Evolutionary conservation across 2,113 vertebrate species (phyloP), one percentile per base, ranked within the genome.

Genomic region (Callospermophilus lateralis): DNA sequence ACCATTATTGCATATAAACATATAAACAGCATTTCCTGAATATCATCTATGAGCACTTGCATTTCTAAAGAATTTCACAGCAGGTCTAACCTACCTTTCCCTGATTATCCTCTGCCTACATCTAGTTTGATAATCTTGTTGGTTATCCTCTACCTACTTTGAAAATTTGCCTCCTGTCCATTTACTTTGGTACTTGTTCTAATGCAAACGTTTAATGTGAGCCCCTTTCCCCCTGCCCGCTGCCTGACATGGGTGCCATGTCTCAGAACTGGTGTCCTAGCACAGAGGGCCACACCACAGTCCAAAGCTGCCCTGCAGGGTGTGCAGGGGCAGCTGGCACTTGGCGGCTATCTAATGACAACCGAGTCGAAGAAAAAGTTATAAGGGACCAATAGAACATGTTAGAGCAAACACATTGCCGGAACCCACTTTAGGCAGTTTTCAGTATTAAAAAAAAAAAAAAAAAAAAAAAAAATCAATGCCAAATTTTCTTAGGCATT

Each of bases 381-480:
- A 8, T 90, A 10, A n/a, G 13, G 42, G 22, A 48, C 15, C 37
- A 0, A 12, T 11, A 12, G 42, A 12, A n/a, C 16, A 1, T 0
- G 30, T 11, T 2, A 42, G 55, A 65, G 22, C 8, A 9, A 30
- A 28, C 55, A 83, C 8, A 19, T 3, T 2, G 42, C 32, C 37
- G n/a, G 39, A 55, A 39, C 13, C 13, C 22, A 42, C 24, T 30
- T 55, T 4, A 26, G n/a, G 48, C 42, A 74, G 74, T 70, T 45
- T 94, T 85, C 42, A 67, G 80, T 68, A 84, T 67, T 37, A 19
- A 76, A 70, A 51, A 65, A 26, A 48, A 67, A 84, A 51, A 51
- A 51, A 51, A 19, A 76, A 70, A 51, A 65, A 26, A 48, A 67
- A 84, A 51, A 51, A 51, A 51, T 13, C 11, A 51, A 51, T 45